phyloP scores from a whole-genome alignment of 2,113 vertebrate genomes.

The Dascyllus trimaculatus region DNA sequence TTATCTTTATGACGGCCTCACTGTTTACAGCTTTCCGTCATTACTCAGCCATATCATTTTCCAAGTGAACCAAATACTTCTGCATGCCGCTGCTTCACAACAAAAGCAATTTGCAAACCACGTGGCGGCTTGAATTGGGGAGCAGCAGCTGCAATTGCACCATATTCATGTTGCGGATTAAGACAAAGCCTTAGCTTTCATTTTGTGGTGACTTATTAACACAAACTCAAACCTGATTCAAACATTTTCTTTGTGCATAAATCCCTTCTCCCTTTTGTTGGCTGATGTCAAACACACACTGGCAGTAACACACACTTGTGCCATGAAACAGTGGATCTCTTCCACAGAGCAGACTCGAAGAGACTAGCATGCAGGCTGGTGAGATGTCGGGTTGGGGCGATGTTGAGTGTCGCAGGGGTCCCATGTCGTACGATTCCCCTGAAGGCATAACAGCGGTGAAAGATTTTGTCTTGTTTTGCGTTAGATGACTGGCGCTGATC shows the following conservation, averaged over 20 bases:
- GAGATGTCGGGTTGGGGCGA: conserved; percentile 49
- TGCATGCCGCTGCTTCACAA: neutral
- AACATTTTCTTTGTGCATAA: neutral
- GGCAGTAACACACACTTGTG: conserved; percentile 30
- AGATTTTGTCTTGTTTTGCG: conserved; percentile 23
- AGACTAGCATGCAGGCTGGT: conserved; percentile 52
- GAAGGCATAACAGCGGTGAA: conserved; percentile 56
- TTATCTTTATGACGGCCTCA: too few relatives aligned
- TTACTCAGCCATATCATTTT: neutral
- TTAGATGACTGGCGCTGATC: conserved; percentile 92
- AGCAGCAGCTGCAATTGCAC: neutral
- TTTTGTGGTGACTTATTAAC: conserved; percentile 34
- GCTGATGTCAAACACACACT: conserved; percentile 14
- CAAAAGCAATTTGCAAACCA: neutral
- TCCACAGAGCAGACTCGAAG: conserved; percentile 31
- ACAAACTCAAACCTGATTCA: conserved; percentile 14
- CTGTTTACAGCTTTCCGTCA: neutral
- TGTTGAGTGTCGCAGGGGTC: conserved; percentile 14
- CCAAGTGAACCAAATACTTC: neutral
- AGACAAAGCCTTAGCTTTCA: conserved; percentile 19
- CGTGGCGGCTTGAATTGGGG: neutral
- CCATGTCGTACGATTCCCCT: conserved; percentile 25
- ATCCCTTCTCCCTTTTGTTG: conserved; percentile 7
- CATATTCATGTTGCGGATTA: neutral
- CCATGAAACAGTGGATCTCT: conserved; percentile 28